Percentiles rank a stretch among this genome's conserved stretches.
phyloP scores from a whole-genome alignment of 2,797 vertebrate species.

The Myiothlypis coronata region DNA sequence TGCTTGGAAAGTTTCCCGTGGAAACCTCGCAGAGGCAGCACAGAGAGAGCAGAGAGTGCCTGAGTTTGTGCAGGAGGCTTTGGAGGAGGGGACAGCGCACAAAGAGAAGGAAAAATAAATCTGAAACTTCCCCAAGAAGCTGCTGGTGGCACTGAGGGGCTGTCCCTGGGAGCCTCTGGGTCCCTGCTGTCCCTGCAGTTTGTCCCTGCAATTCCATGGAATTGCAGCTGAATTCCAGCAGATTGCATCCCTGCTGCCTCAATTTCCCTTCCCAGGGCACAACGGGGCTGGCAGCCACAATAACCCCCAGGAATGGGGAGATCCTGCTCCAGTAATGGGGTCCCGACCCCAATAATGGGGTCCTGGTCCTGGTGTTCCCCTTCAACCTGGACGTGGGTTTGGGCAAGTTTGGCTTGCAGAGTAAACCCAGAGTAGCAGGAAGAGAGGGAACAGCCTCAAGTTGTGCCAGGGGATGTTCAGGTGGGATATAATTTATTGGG shows the following conservation, averaged over 20 bases:
- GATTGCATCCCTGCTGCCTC: neutral
- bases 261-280: neutral
- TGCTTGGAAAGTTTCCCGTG: slow-evolving; percentile 35
- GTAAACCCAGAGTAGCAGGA: neutral
- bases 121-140: neutral
- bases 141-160: neutral
- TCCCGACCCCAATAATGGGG: too few relatives aligned
- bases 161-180: neutral
- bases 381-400: fast-evolving
- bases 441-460: neutral
- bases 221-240: fast-evolving
- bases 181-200: neutral
- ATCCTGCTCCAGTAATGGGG: neutral
- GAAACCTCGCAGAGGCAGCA: neutral
- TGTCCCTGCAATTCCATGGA: neutral
- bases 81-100: neutral
- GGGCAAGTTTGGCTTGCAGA: neutral
- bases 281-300: neutral
- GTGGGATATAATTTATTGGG: neutral
- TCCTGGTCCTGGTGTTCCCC: neutral
- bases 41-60: neutral
- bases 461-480: neutral
- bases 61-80: neutral
- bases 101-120: neutral
- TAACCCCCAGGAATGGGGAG: neutral